Conservation (phyloP, 2,888 invertebrate species). For the Agrotis ipsilon region DNA sequence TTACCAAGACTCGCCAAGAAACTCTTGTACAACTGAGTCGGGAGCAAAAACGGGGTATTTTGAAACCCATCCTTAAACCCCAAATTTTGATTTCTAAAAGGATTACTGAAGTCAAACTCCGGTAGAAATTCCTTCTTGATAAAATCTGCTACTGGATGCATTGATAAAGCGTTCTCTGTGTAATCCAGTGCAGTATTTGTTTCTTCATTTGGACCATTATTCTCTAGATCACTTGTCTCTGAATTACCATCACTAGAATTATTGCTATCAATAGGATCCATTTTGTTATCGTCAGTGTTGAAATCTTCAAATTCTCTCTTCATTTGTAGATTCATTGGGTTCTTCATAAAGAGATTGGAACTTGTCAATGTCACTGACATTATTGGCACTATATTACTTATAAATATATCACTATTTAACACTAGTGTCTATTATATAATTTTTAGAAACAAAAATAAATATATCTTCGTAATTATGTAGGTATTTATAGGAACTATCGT, state of each 20-base stretch:
- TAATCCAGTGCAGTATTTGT: slow-evolving; percentile 81
- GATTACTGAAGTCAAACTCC: slow-evolving; percentile 86
- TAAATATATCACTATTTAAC: slow-evolving; percentile 76
- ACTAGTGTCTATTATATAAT: slow-evolving; percentile 81
- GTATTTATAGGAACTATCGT: slow-evolving; percentile 92
- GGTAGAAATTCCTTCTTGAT: slow-evolving; percentile 89
- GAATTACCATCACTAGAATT: slow-evolving; percentile 86
- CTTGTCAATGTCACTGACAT: slow-evolving; percentile 88
- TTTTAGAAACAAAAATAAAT: slow-evolving; percentile 86
- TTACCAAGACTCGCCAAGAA: slow-evolving; percentile 93
- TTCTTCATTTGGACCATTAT: slow-evolving; percentile 81
- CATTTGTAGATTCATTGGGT: slow-evolving; percentile 85
- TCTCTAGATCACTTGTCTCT: slow-evolving; percentile 86
- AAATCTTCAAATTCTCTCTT: slow-evolving; percentile 87
- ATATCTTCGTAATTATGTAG: slow-evolving; percentile 88
- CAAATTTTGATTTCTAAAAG: slow-evolving; percentile 85
- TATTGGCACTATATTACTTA: slow-evolving; percentile 79
- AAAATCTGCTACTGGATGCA: slow-evolving; percentile 87
- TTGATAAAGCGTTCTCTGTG: slow-evolving; percentile 82
- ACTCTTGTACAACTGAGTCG: slow-evolving; percentile 95
- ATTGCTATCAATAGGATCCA: slow-evolving; percentile 82
- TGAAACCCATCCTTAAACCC: slow-evolving; percentile 85
- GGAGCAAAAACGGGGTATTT: slow-evolving; percentile 92
- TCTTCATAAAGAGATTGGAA: slow-evolving; percentile 84
- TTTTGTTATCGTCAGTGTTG: slow-evolving; percentile 79